phyloP scores from a whole-genome alignment of 1,140 invertebrate genomes.

The Papilio machaon region DNA sequence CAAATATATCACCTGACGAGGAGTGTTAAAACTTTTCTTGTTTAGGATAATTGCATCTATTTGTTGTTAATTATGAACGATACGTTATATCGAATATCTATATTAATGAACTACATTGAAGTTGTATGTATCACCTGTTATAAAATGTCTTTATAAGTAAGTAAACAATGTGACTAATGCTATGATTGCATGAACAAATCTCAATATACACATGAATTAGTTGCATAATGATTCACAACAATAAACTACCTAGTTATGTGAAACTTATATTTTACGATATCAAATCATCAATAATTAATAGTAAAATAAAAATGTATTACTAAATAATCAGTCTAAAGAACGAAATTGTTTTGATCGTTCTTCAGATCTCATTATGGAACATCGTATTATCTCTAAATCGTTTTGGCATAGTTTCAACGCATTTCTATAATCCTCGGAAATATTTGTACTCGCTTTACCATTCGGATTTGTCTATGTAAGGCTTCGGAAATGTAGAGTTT shows the following conservation, averaged over 20 bases:
- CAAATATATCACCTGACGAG: background rate
- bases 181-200: background rate
- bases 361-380: slow-evolving; percentile 5
- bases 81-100: no score
- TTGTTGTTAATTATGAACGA: background rate
- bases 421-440: slow-evolving; percentile 2
- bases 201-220: background rate
- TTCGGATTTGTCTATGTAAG: slow-evolving; percentile 10
- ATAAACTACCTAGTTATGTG: background rate
- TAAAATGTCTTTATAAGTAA: background rate
- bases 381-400: slow-evolving; percentile 17
- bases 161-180: background rate
- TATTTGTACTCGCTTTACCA: slow-evolving; percentile 15
- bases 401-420: slow-evolving; percentile 24
- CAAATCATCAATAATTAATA: background rate
- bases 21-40: background rate
- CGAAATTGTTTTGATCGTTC: background rate
- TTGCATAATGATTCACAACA: background rate
- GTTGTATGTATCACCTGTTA: background rate
- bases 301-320: background rate
- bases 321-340: background rate
- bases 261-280: background rate
- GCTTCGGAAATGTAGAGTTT: background rate
- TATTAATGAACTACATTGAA: background rate
- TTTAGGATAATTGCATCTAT: background rate